Conservation (phyloP, 2,113 vertebrate genomes). For the Phoenicopterus ruber region DNA sequence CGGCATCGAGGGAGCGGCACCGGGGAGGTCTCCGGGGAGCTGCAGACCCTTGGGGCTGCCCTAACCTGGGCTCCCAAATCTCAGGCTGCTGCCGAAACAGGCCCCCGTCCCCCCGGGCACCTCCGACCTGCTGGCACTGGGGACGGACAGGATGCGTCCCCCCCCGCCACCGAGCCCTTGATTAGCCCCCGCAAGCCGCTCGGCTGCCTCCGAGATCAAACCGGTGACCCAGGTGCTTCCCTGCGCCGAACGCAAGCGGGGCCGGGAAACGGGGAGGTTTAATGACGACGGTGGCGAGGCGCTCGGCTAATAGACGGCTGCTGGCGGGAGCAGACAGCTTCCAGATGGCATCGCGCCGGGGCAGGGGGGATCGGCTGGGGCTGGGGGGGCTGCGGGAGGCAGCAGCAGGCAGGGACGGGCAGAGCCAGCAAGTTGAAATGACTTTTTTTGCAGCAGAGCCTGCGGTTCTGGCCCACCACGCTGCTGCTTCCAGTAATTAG, state of each 20-base stretch:
- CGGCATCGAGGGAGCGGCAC: not conserved
- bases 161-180: not conserved
- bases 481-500: conserved; percentile 49
- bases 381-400: not conserved
- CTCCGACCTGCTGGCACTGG: not conserved
- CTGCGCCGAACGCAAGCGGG: not conserved
- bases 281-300: not conserved
- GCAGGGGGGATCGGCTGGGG: not conserved
- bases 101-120: rapidly evolving
- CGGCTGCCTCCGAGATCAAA: not conserved
- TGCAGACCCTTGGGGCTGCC: not conserved
- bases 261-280: conserved; percentile 8
- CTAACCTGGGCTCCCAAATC: not conserved
- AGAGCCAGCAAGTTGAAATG: not conserved
- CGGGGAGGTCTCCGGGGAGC: not conserved
- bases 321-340: conserved; percentile 64
- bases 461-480: not conserved
- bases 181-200: not conserved
- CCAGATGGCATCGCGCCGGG: conserved; percentile 54
- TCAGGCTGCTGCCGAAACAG: not conserved
- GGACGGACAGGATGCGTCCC: not conserved
- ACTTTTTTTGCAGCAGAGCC: not conserved
- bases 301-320: conserved; percentile 18
- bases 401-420: not conserved
- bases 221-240: conserved; percentile 28